These are phyloP conservation scores for Pachyrhynchus sulphureomaculatus DNA, from an alignment of 1,140 invertebrate genomes.

Conservation along the genomic window DNA sequence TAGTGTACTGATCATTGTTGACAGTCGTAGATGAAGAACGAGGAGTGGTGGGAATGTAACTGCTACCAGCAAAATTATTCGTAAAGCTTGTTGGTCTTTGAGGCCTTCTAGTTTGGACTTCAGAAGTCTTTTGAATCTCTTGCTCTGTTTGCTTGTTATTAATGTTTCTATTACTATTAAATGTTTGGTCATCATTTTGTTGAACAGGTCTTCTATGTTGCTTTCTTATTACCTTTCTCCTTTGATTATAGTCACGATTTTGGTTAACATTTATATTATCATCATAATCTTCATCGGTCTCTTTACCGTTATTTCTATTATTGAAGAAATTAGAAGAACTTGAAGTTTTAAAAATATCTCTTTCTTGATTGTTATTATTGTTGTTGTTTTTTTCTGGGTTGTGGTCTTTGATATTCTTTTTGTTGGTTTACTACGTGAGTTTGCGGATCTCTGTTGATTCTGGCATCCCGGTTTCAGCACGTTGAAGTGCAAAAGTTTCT, in stretches of 20 bases:
- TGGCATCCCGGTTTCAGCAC: constrained; percentile 70
- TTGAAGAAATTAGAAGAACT: constrained; percentile 71
- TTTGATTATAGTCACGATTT: constrained; percentile 48
- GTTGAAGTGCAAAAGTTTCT: constrained; percentile 71
- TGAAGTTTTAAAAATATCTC: constrained; percentile 62
- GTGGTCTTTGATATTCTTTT: constrained; percentile 42
- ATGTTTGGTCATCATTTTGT: constrained; percentile 38
- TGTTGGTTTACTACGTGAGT: constrained; percentile 45
- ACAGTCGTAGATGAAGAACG: constrained; percentile 47
- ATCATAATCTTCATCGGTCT: constrained; percentile 59
- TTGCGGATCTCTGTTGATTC: constrained; percentile 50
- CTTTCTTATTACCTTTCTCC: constrained; percentile 47
- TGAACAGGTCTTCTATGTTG: constrained; percentile 45
- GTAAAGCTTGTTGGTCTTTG: constrained; percentile 50
- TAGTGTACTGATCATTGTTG: constrained; percentile 35
- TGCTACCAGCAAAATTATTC: constrained; percentile 54
- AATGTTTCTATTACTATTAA: too few relatives aligned
- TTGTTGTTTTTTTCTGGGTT: constrained; percentile 32
- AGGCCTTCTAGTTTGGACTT: constrained; percentile 46
- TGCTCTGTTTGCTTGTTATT: constrained; percentile 26
- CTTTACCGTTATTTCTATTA: constrained; percentile 60
- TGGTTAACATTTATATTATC: constrained; percentile 49
- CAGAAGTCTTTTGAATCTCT: constrained; percentile 28
- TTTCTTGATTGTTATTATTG: constrained; percentile 45
- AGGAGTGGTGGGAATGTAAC: constrained; percentile 56